Evolutionary conservation across 2,113 vertebrate genomes (phyloP).

Genomic region (Tenebrosternarchus preto): DNA sequence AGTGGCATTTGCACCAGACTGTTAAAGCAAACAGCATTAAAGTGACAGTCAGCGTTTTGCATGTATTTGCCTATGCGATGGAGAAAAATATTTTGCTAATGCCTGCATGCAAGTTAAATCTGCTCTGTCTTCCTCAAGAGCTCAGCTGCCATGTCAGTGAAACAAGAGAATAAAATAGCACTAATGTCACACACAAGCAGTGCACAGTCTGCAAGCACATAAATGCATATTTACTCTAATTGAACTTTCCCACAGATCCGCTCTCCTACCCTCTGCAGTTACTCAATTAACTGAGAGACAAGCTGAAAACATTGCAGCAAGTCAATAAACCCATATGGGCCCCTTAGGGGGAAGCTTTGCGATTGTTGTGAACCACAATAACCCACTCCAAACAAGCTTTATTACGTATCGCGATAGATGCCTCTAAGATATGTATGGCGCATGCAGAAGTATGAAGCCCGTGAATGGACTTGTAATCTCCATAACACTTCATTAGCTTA

Average conservation of each 20-base stretch:
- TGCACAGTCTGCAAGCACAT: conserved; percentile 34
- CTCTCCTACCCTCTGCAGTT: conserved; percentile 63
- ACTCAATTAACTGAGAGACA: conserved; percentile 66
- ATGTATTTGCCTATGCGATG: background rate
- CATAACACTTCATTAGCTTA: conserved; percentile 50
- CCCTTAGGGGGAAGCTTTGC: conserved; percentile 69
- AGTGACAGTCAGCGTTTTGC: background rate
- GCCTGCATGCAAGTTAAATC: background rate
- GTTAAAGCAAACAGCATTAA: background rate
- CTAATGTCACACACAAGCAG: conserved; percentile 28
- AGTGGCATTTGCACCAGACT: background rate
- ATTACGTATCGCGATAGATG: conserved; percentile 70
- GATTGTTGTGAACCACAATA: conserved; percentile 77
- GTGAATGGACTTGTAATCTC: conserved; percentile 40
- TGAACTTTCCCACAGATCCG: conserved; percentile 57
- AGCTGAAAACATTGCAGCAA: conserved; percentile 69
- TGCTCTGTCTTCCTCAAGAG: conserved; percentile 1
- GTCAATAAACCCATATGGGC: conserved; percentile 70
- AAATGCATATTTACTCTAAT: conserved; percentile 51
- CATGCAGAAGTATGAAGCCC: conserved; percentile 35
- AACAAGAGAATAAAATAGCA: conserved; percentile 28
- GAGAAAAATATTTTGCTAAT: background rate
- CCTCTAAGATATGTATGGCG: conserved; percentile 62
- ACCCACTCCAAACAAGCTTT: conserved; percentile 77
- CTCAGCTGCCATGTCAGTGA: background rate